Base-by-base conservation (phyloP, 2,888 invertebrate species). In the Orgyia antiqua region DNA sequence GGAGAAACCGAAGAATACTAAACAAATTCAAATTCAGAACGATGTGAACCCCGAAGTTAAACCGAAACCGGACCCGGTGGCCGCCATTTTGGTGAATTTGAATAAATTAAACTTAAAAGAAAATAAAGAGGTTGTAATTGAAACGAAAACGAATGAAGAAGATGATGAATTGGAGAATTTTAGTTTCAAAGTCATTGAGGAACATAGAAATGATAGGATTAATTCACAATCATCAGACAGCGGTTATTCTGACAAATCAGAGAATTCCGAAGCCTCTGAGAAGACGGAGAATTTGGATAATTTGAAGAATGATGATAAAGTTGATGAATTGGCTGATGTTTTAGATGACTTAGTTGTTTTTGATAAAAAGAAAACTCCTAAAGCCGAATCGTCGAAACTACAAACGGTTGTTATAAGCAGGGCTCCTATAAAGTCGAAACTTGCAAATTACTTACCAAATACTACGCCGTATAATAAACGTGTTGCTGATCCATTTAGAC, bases 191-290 rank as follows among this genome's bases (percentile, higher is more conserved):
- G 39, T 62, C 0, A 60, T 79, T 4, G 58, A 69, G 19, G 71
- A 71, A 1, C 62, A 71, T 0, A 39, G 51, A 31, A 47, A 45
- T 2, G 56, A 55, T 2, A 64, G 77, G 19, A 68, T 68, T 1
- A 56, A 71, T 8, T 80, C 80, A 0, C 72, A 82, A 3, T 66
- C 70, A 0, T 83, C 84, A 0, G 61, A 83, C 45, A 83, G 83
- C 13, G 84, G 84, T 0, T 79, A 62, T 13, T 53, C 68, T 0
- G 82, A 80, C 0, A 65, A 60, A 25, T 42, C 28, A 0, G 39
- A 42, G n/a, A 33, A 29, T n/a, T 25, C 28, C 1, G 36, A 38
- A 7, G 37, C 31, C 10, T 7, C 24, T 1, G 29, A 43, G 2
- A 38, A 42, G 29, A 1, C n/a, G 10, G 27, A 36, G 8, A 23